Evolutionary conservation across 2,113 vertebrate species (phyloP).

Genomic region (Rhinogobius similis): DNA sequence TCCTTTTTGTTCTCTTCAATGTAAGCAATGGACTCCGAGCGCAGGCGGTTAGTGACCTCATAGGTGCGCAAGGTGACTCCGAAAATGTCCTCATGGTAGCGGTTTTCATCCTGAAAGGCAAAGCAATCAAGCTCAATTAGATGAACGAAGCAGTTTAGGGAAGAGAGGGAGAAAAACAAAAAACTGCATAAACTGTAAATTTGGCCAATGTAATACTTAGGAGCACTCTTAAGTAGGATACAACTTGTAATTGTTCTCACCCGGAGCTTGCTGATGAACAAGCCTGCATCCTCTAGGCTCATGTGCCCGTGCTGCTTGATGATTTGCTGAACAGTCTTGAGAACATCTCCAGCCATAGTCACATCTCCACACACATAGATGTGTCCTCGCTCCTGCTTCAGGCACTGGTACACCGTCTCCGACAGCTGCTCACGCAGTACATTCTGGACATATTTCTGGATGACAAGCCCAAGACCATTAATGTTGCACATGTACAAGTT

Average conservation of each 20-base stretch:
- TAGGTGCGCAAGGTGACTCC: slow-evolving; percentile 96
- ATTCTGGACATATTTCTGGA: slow-evolving; percentile 97
- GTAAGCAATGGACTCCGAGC: slow-evolving; percentile 97
- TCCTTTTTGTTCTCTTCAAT: slow-evolving; percentile 98
- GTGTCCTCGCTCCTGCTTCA: slow-evolving; percentile 92
- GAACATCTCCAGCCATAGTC: slow-evolving; percentile 95
- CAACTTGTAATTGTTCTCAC: slow-evolving; percentile 68
- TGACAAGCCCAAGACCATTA: slow-evolving; percentile 9
- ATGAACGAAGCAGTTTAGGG: no score
- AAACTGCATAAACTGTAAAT: no score
- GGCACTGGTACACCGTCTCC: slow-evolving; percentile 83
- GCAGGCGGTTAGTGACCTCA: slow-evolving; percentile 97
- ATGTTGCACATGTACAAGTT: slow-evolving; percentile 25
- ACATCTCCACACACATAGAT: slow-evolving; percentile 97
- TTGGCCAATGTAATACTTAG: no score
- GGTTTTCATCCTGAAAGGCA: slow-evolving; percentile 87
- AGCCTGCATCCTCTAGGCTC: slow-evolving; percentile 86
- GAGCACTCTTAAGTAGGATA: no score
- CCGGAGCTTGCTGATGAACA: slow-evolving; percentile 94
- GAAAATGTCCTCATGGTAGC: slow-evolving; percentile 98
- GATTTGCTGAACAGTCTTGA: slow-evolving; percentile 92
- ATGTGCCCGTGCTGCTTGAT: slow-evolving; percentile 88
- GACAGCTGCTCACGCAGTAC: slow-evolving; percentile 92
- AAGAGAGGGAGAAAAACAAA: no score
- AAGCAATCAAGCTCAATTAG: not conserved